Conservation (phyloP, 2,888 invertebrate genomes). For the Epicampocera succincta region DNA sequence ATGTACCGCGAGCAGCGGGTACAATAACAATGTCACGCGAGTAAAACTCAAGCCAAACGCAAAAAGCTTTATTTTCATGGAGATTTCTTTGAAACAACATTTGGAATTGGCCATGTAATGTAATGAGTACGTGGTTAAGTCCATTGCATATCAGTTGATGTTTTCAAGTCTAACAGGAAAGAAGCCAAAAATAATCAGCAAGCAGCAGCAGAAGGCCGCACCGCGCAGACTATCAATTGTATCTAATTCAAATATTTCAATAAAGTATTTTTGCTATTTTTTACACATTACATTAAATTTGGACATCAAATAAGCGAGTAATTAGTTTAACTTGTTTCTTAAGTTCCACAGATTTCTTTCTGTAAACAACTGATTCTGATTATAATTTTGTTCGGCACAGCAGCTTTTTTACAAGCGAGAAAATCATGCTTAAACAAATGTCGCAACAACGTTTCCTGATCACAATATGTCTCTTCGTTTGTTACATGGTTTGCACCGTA, state of each 20-base stretch:
- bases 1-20: constrained; percentile 50
- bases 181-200: constrained; percentile 51
- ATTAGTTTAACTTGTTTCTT: constrained; percentile 11
- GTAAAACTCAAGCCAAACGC: constrained; percentile 26
- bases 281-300: not conserved
- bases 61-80: constrained; percentile 57
- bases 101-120: constrained; percentile 56
- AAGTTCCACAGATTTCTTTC: not conserved
- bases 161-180: constrained; percentile 68
- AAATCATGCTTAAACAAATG: constrained; percentile 35
- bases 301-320: too few relatives aligned
- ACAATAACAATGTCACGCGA: constrained; percentile 3
- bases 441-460: constrained; percentile 59
- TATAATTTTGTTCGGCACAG: not conserved
- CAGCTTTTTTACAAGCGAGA: constrained; percentile 5
- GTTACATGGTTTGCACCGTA: constrained; percentile 49
- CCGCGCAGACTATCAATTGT: not conserved
- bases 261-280: constrained; percentile 19
- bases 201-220: constrained; percentile 25
- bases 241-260: constrained; percentile 7
- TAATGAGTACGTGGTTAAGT: constrained; percentile 40
- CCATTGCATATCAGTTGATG: constrained; percentile 56
- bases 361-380: not conserved
- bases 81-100: constrained; percentile 39
- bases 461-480: constrained; percentile 54